phyloP scores from a whole-genome alignment of 2,113 vertebrate genomes.

The Heteronetta atricapilla region DNA sequence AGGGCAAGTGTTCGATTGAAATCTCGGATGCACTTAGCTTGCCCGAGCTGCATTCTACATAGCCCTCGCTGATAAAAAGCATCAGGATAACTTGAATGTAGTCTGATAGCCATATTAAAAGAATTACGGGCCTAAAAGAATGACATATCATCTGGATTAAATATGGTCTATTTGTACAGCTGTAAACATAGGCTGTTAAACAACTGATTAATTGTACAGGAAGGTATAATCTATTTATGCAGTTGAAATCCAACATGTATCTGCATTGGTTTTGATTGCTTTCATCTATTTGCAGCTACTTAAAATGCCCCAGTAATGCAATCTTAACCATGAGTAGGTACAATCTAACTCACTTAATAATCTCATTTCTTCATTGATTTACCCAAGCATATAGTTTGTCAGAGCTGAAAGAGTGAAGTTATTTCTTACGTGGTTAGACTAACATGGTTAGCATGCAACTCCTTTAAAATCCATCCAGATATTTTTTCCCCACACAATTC shows the following conservation, averaged over 20 bases:
- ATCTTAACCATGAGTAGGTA: neutral
- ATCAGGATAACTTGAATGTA: conserved; percentile 72
- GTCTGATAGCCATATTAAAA: conserved; percentile 75
- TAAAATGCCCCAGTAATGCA: neutral
- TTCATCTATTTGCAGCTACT: neutral
- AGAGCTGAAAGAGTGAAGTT: neutral
- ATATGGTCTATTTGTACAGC: neutral
- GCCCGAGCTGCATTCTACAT: conserved; percentile 76
- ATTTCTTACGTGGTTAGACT: neutral
- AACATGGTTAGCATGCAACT: neutral
- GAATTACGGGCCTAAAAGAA: conserved; percentile 74
- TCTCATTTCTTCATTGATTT: neutral
- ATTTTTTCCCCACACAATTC: neutral
- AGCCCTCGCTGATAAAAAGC: conserved; percentile 81
- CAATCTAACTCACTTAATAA: neutral
- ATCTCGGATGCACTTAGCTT: conserved; percentile 73
- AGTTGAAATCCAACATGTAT: neutral
- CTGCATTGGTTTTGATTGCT: neutral
- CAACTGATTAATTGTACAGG: neutral
- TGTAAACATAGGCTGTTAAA: neutral
- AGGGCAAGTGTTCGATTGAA: conserved; percentile 77
- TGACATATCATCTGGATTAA: neutral
- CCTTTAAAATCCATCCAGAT: neutral
- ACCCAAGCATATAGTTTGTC: neutral
- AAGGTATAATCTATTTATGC: neutral